Evolutionary conservation across 2,113 vertebrate species (phyloP), one percentile per base, ranked within the genome.

Genomic region (Vicugna pacos): DNA sequence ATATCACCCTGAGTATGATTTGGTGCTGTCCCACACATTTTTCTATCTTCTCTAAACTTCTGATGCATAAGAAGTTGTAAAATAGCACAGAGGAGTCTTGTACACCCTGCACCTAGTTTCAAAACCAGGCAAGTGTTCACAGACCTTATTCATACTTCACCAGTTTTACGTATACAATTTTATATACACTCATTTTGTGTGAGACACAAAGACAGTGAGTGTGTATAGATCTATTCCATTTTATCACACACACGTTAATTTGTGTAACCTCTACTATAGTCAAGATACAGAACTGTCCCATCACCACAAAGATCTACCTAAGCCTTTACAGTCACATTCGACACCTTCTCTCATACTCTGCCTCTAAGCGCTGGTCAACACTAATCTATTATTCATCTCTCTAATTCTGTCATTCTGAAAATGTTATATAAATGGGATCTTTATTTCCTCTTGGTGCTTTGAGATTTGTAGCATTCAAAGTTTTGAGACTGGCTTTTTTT

Each of bases 11-110:
- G 14, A 56, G 13, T 60, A 54, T 50, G 14, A 70, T 48, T 73
- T 30, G 79, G 77, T 28, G 12, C 20, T 14, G 80, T 62, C 22
- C 17, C 28, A 73, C 15, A 88, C 6, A 24, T 50, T 54, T 48
- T 87, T 24, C 20, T 38, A 26, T 89, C 70, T 89, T 42, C 54
- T 75, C 85, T 80, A 30, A 20, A 86, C 5, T 76, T 86, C 76
- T 76, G 28, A 93, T 85, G 76, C 32, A 64, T 65, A 42, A 87
- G 26, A 90, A 87, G 11, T 48, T 94, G n/a, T 67, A 62, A 89
- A 86, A 86, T 35, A 76, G 32, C 20, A 64, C 26, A 72, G 38
- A 1, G 13, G 30, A 24, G 28, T 24, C 52, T 17, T 58, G 20
- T 4, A 58, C 22, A 91, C 13, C 0, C 19, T 56, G 72, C 20